These are phyloP conservation scores for Thumatha senex DNA, from an alignment of 2,888 invertebrate species.

Conservation along the genomic window DNA sequence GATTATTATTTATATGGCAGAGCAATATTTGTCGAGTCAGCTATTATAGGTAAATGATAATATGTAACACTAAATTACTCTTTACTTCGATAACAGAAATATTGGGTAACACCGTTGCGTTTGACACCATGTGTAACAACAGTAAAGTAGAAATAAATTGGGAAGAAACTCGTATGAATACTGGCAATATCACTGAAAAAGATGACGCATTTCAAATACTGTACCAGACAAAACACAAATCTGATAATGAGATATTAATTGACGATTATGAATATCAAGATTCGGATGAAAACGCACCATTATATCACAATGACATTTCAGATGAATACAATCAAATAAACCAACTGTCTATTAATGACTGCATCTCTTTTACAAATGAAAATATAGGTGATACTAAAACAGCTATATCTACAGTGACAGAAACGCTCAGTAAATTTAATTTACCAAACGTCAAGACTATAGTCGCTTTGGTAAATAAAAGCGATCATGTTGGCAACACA, in stretches of 20 bases:
- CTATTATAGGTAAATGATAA: no score
- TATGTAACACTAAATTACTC: no score
- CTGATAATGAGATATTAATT: background rate
- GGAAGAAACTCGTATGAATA: conserved; percentile 9
- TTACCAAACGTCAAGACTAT: conserved; percentile 17
- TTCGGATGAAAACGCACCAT: conserved; percentile 6
- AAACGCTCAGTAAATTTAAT: conserved; percentile 17
- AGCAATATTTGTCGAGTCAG: no score
- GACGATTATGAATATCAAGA: conserved; percentile 13
- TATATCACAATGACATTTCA: conserved; percentile 7
- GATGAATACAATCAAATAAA: conserved; percentile 13
- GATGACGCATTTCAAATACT: conserved; percentile 7
- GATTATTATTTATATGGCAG: no score
- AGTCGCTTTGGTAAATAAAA: conserved; percentile 21
- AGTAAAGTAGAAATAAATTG: background rate
- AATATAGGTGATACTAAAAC: conserved; percentile 4
- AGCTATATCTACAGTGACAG: conserved; percentile 18
- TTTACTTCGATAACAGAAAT: conserved; percentile 23
- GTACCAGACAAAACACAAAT: conserved; percentile 4
- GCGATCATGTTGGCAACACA: background rate
- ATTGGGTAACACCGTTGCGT: conserved; percentile 10
- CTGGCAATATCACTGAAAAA: conserved; percentile 2
- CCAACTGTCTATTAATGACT: conserved; percentile 11
- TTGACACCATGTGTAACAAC: conserved; percentile 19
- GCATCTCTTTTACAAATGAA: conserved; percentile 19